Base-by-base conservation (phyloP, 2,888 invertebrate species). In the Acrobasis consociella region DNA sequence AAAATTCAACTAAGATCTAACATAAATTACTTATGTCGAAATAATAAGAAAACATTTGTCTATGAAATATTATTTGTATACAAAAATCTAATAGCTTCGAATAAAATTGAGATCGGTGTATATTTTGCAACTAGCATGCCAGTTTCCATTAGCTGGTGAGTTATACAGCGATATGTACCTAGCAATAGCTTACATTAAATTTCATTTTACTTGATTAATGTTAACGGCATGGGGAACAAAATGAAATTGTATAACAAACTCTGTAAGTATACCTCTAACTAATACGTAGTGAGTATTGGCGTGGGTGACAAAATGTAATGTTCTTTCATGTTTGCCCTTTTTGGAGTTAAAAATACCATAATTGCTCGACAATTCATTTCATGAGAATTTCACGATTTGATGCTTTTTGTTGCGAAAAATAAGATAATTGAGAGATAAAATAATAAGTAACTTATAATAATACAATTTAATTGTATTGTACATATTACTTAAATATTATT, bases 61-160 rank as follows among this genome's bases (percentile, higher is more conserved):
- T 81, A 80, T 75, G 75, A 76, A 72, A 75, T 75, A 80, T 77
- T 77, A 76, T 76, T 71, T 72, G 73, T 76, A 80, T 78, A 80
- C 67, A 82, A 85, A 84, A 83, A 78, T 78, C 90, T 92, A 91
- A 85, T 92, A 92, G 92, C 92, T 90, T 92, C 92, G 81, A 88
- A 85, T 74, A 87, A 85, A 84, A 86, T 86, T 92, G 92, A 92
- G 92, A 92, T 92, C 92, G 85, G 89, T 85, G 80, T 82, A 83
- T 75, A 73, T 77, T 72, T 72, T 73, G 73, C 76, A 79, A 75
- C 73, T 76, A 68, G 67, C 62, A 61, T 60, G 65, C 66, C 61
- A 59, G 16, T 59, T 38, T 49, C 42, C 42, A 46, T 53, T 61
- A 61, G 61, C 61, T 61, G 61, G 46, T 31, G 53, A 17, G 58